Evolutionary conservation across 1,140 invertebrate species (phyloP), one percentile per base, ranked within the genome.

Genomic region (Sarcophaga bullata): DNA sequence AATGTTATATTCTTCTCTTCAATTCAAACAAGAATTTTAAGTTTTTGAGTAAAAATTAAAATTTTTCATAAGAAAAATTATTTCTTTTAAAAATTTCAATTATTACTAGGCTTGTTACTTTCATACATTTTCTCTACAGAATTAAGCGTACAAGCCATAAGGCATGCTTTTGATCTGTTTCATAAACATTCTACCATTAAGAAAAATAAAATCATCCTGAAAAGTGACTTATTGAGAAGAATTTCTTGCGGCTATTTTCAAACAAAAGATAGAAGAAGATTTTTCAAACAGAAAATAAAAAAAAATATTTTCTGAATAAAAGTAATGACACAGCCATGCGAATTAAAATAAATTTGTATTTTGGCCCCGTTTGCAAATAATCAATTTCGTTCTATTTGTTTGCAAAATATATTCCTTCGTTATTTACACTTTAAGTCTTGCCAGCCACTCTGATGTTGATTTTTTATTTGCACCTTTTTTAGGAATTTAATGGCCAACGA

Each of bases 401-500:
- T 1, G 25, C 1, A 37, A 37, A 37, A 37, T 37, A 37, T 37
- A 2, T 37, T 37, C 25, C 25, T 37, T 37, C 25, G 25, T 37
- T 37, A 25, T 17, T 8, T 4, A 68, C 62, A 68, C 19, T 19
- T 19, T 19, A 7, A 25, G 7, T 25, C 5, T 68, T 68, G n/a
- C 19, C 4, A n/a, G 0, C 10, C 8, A 68, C 19, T 68, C 6
- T 68, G 19, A 19, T 58, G n/a, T 13, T 25, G 62, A 68, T 19
- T 10, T 8, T 68, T 68, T 58, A n/a, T 58, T 58, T 54, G 52
- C 15, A 13, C n/a, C 6, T 58, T 58, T 58, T 19, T 68, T 68
- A 0, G n/a, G 47, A 15, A 46, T 76, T 76, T 49, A 76, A 76
- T 76, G 73, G 73, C 73, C 73, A 76, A 76, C 73, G 73, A 76